Evolutionary conservation across 2,113 vertebrate genomes (phyloP).

Genomic region (Siphamia tubifer): DNA sequence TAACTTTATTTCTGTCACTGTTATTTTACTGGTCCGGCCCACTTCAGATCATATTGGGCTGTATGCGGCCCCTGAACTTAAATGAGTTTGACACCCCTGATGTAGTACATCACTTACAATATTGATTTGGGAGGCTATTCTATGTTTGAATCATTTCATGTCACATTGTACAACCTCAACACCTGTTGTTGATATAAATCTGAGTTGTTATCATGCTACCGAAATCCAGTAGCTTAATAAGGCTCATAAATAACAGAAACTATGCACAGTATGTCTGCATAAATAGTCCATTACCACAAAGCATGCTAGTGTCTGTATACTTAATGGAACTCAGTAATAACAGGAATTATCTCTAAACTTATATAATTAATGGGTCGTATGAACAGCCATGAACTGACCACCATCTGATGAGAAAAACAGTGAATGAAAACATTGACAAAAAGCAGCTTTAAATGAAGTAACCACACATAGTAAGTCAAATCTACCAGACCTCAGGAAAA

Average conservation of each 20-base stretch:
- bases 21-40: no score
- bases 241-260: background rate
- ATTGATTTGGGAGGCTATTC: no score
- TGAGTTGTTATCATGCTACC: no score
- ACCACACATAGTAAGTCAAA: background rate
- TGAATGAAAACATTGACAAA: background rate
- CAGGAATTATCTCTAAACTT: constrained; percentile 39
- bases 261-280: background rate
- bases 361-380: constrained; percentile 32
- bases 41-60: no score
- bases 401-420: constrained; percentile 47
- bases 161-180: no score
- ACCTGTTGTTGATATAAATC: no score
- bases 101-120: no score
- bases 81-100: no score
- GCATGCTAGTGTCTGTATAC: background rate
- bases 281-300: constrained; percentile 7
- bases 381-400: constrained; percentile 31
- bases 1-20: no score
- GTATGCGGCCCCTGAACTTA: no score
- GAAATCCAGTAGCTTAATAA: no score
- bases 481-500: background rate
- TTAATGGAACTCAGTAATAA: constrained; percentile 19
- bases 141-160: no score
- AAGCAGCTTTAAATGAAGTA: background rate